Percentiles rank a stretch among this genome's conserved stretches.
phyloP scores from a whole-genome alignment of 2,113 vertebrate genomes.

The Cinclus mexicanus region DNA sequence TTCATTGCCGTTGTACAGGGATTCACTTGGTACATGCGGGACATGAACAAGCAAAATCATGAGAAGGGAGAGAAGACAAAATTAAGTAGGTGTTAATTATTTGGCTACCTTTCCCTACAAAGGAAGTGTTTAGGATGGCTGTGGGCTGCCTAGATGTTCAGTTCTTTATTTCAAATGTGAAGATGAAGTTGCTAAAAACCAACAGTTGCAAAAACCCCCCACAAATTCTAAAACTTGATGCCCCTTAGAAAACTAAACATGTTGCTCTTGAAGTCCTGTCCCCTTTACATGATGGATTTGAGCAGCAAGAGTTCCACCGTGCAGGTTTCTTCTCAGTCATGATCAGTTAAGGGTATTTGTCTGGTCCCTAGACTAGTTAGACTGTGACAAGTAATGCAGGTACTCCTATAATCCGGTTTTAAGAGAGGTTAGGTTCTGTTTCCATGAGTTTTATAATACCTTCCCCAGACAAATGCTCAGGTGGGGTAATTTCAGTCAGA shows the following conservation, averaged over 20 bases:
- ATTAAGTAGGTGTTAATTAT: not conserved
- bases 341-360: not conserved
- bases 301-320: not conserved
- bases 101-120: not conserved
- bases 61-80: not conserved
- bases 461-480: not conserved
- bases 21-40: not conserved
- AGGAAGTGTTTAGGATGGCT: not conserved
- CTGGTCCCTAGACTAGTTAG: not conserved
- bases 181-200: not conserved
- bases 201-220: accelerated
- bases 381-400: not conserved
- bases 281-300: not conserved
- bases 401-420: not conserved
- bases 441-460: not conserved
- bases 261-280: not conserved
- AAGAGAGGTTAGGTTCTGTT: not conserved
- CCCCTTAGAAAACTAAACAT: not conserved
- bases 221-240: not conserved
- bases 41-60: not conserved
- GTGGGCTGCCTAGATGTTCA: not conserved
- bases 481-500: not conserved
- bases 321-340: not conserved
- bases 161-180: not conserved
- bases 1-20: not conserved